These are phyloP conservation scores for Pogonomyrmex californicus DNA, from an alignment of 1,140 invertebrate genomes.

Conservation along the genomic window DNA sequence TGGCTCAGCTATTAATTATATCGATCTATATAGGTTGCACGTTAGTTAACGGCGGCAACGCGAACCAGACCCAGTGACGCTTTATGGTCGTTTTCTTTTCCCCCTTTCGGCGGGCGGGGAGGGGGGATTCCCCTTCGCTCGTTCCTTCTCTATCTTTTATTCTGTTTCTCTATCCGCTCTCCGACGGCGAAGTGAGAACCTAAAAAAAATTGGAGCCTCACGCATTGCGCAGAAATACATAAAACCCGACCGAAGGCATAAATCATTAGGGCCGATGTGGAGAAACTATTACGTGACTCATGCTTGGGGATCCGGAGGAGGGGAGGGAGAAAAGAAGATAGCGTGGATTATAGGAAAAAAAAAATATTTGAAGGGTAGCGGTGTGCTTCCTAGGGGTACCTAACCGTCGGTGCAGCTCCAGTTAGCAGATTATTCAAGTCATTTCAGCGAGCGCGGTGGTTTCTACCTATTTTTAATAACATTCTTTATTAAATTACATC, in stretches of 20 bases:
- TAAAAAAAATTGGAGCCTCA: constrained; percentile 79
- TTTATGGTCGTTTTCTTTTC: constrained; percentile 69
- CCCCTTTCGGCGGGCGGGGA: neutral
- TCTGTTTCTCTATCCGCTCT: constrained; percentile 50
- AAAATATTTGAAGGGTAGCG: constrained; percentile 68
- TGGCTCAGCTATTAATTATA: constrained; percentile 85
- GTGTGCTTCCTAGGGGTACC: constrained; percentile 18
- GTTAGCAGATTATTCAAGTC: constrained; percentile 37
- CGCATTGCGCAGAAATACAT: constrained; percentile 85
- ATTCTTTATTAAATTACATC: neutral
- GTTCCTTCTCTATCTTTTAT: constrained; percentile 59
- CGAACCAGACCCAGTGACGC: constrained; percentile 60
- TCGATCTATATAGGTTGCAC: constrained; percentile 82
- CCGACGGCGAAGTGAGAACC: constrained; percentile 80
- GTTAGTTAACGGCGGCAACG: constrained; percentile 76
- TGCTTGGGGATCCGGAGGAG: constrained; percentile 75
- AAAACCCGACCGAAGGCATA: constrained; percentile 83
- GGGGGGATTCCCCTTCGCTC: constrained; percentile 39
- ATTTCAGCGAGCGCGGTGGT: constrained; percentile 1
- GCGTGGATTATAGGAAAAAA: constrained; percentile 39
- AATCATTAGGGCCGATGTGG: constrained; percentile 83
- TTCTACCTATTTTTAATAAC: neutral
- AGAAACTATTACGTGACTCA: constrained; percentile 84
- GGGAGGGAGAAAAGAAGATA: constrained; percentile 50
- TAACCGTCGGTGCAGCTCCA: constrained; percentile 25